Conservation (phyloP, 2,888 invertebrate species). For the Eueremaeus valkanovi region DNA sequence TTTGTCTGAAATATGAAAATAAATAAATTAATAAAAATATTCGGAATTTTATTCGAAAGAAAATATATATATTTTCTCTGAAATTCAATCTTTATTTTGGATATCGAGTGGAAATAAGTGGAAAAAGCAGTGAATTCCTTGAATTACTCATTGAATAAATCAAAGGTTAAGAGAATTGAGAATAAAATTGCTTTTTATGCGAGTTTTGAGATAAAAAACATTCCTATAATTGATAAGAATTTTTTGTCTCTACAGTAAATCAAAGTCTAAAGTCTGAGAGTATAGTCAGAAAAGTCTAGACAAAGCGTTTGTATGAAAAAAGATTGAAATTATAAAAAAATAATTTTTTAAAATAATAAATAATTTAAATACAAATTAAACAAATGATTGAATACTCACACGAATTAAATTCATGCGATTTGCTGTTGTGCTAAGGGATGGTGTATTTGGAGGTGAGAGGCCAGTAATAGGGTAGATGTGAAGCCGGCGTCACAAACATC, state of each 20-base stretch:
- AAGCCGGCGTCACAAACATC: slow-evolving; percentile 57
- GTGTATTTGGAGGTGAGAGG: slow-evolving; percentile 54
- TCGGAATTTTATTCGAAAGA: no score
- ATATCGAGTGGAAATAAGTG: no score
- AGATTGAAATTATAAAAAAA: neutral
- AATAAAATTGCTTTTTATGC: neutral
- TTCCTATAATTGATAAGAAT: no score
- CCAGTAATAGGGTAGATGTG: slow-evolving; percentile 54
- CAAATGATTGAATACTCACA: neutral
- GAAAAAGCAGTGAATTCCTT: no score
- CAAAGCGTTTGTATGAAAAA: neutral
- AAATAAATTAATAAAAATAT: neutral
- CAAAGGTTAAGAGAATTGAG: neutral
- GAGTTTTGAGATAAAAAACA: no score
- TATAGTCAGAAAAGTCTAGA: neutral
- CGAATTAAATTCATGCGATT: slow-evolving; percentile 3
- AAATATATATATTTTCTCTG: no score
- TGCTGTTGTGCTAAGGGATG: slow-evolving; percentile 40
- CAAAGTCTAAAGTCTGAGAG: neutral
- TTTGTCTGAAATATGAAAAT: neutral
- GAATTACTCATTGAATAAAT: slow-evolving; percentile 4
- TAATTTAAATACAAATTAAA: neutral
- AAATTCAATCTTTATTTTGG: no score
- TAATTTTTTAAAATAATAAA: neutral
- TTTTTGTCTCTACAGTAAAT: neutral